Evolutionary conservation across 2,797 vertebrate genomes (phyloP).

Genomic region (Sebastes matsubarae): DNA sequence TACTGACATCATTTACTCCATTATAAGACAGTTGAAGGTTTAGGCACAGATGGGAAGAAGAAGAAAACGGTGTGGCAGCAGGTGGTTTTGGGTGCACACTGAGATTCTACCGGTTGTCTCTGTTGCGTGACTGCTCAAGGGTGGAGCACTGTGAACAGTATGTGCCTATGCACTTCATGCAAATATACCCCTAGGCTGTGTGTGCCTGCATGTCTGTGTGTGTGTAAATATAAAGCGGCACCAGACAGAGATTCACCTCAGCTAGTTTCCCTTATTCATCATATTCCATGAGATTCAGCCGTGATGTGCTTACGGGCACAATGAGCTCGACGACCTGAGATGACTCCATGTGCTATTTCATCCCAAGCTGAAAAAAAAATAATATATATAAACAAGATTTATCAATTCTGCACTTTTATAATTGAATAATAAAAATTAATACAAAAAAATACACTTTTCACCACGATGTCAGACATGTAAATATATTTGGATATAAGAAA

Average conservation of each 20-base stretch:
- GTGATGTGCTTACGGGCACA: neutral
- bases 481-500: neutral
- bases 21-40: neutral
- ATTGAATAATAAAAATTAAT: neutral
- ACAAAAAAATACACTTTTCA: neutral
- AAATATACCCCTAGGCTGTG: constrained; percentile 48
- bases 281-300: constrained; percentile 17
- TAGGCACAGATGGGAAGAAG: neutral
- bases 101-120: constrained; percentile 9
- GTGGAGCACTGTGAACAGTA: constrained; percentile 42
- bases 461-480: neutral
- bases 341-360: neutral
- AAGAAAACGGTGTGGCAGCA: neutral
- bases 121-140: constrained; percentile 58
- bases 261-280: constrained; percentile 27
- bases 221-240: constrained; percentile 31
- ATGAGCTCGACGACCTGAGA: neutral
- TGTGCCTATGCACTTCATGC: constrained; percentile 51
- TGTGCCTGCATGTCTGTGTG: constrained; percentile 11
- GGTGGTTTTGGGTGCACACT: constrained; percentile 30
- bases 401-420: neutral
- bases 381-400: neutral
- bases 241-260: constrained; percentile 2
- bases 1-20: neutral
- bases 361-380: neutral